These are phyloP conservation scores for Myopa testacea DNA, from an alignment of 2,888 invertebrate genomes.

Conservation along the genomic window DNA sequence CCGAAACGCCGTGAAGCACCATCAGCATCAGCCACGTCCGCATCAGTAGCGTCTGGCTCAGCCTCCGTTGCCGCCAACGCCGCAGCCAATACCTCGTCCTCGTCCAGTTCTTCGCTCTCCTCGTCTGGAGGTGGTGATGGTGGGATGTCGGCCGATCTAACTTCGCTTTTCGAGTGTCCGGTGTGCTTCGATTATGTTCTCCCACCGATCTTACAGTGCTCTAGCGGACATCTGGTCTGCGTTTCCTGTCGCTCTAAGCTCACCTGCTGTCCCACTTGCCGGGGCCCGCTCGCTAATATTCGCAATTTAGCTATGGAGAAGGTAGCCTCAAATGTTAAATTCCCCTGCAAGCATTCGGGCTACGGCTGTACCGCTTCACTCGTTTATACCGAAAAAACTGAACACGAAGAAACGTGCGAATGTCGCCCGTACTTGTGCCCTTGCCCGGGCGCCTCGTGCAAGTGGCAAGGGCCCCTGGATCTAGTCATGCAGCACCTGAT, in stretches of 20 bases:
- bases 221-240: constrained; percentile 98
- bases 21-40: constrained; percentile 52
- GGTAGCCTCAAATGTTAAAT: constrained; percentile 97
- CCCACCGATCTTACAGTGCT: constrained; percentile 98
- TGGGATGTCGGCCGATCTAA: constrained; percentile 84
- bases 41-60: constrained; percentile 52
- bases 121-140: constrained; percentile 68
- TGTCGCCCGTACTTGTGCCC: constrained; percentile 98
- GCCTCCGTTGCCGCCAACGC: constrained; percentile 59
- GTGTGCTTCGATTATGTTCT: constrained; percentile 99
- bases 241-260: constrained; percentile 97
- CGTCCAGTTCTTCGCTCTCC: constrained; percentile 68
- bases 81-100: constrained; percentile 67
- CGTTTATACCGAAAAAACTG: constrained; percentile 96
- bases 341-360: constrained; percentile 97
- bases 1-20: constrained; percentile 67
- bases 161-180: constrained; percentile 93
- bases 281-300: constrained; percentile 96
- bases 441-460: constrained; percentile 99
- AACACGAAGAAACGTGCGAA: constrained; percentile 98
- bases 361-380: constrained; percentile 94
- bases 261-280: constrained; percentile 97
- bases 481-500: constrained; percentile 99
- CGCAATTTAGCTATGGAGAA: constrained; percentile 99
- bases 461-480: constrained; percentile 98